phyloP scores from a whole-genome alignment of 2,113 vertebrate species.

The Porphyrio hochstetteri region DNA sequence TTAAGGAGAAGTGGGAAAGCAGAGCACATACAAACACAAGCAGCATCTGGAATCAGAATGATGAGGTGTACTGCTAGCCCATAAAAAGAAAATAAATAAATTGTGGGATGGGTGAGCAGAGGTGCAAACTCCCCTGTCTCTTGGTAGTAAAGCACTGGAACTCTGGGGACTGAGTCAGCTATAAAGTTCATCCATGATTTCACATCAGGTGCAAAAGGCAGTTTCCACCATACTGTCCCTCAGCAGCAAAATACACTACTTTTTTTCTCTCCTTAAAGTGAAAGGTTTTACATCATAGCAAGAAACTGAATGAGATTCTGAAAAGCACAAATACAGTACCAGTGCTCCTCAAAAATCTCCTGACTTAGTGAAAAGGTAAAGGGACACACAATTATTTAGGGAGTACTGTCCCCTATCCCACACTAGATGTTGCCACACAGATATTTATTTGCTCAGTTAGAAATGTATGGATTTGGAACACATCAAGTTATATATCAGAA shows the following conservation, averaged over 20 bases:
- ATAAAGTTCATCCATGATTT: background rate
- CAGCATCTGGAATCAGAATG: background rate
- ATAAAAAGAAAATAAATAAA: background rate
- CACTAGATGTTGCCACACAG: background rate
- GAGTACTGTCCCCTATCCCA: background rate
- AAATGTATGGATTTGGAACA: background rate
- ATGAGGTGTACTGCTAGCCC: background rate
- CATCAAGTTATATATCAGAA: background rate
- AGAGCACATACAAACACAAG: background rate
- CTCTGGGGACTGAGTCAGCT: background rate
- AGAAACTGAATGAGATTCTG: background rate
- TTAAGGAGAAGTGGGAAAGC: background rate
- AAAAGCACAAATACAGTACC: background rate
- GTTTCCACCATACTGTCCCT: background rate
- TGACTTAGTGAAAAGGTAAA: background rate
- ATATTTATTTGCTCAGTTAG: background rate
- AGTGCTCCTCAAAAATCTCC: background rate
- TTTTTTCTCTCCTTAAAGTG: background rate
- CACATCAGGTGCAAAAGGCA: background rate
- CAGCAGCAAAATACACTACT: background rate
- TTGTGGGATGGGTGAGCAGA: background rate
- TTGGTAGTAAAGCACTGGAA: background rate
- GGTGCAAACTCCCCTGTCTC: background rate
- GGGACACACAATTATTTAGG: background rate
- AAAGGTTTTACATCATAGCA: background rate